phyloP scores from a whole-genome alignment of 2,888 invertebrate genomes.

The Adela reaumurella region DNA sequence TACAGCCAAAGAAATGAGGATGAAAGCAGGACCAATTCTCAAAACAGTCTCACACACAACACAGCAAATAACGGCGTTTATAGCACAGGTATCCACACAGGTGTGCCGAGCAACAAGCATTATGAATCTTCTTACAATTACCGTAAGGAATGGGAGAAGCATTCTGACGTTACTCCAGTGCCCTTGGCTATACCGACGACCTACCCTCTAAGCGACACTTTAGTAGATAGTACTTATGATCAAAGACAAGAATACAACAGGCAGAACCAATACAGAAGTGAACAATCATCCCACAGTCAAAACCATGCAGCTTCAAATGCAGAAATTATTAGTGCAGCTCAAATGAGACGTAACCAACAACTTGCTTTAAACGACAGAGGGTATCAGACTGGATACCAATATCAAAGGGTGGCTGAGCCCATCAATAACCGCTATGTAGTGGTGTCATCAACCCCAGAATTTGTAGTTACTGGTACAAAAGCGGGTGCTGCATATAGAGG shows the following conservation, averaged over 20 bases:
- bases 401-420: neutral
- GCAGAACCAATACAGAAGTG: neutral
- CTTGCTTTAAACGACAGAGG: neutral
- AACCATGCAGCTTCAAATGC: neutral
- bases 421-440: neutral
- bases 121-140: constrained; percentile 43
- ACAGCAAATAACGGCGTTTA: neutral
- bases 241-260: neutral
- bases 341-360: neutral
- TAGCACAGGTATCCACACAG: too few relatives aligned
- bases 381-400: neutral
- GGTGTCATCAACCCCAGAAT: neutral
- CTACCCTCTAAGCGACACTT: constrained; percentile 16
- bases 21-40: constrained; percentile 5
- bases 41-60: constrained; percentile 3
- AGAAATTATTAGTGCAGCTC: neutral
- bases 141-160: constrained; percentile 45
- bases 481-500: neutral
- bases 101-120: too few relatives aligned
- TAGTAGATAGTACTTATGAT: neutral
- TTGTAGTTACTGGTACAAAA: neutral
- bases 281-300: neutral
- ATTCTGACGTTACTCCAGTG: constrained; percentile 21
- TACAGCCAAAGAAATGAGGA: constrained; percentile 9
- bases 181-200: constrained; percentile 20